These are phyloP conservation scores for Chaetogeoica ovagalla DNA, from an alignment of 2,888 invertebrate species.

Conservation along the genomic window DNA sequence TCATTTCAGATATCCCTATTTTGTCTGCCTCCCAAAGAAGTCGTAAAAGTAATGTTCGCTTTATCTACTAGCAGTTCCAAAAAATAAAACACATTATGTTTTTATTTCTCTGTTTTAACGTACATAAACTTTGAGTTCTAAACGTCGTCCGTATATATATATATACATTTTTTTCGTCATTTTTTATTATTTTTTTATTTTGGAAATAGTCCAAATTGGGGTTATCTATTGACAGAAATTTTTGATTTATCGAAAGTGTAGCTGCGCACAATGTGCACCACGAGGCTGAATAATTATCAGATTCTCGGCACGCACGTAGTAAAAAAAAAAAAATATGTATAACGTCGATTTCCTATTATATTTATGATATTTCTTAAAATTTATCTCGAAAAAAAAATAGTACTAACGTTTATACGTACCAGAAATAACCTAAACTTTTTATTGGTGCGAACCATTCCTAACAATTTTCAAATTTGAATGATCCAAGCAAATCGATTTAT, in stretches of 20 bases:
- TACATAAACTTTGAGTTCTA: slow-evolving; percentile 21
- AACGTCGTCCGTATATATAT: not conserved
- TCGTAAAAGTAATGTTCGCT: slow-evolving; percentile 40
- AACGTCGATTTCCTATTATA: no score
- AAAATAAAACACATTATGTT: slow-evolving; percentile 11
- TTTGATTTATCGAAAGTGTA: not conserved
- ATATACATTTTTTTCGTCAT: not conserved
- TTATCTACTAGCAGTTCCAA: slow-evolving; percentile 25
- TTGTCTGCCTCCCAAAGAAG: slow-evolving; percentile 18
- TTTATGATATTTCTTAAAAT: no score
- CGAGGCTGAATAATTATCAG: not conserved
- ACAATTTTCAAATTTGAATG: no score
- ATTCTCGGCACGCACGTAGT: not conserved
- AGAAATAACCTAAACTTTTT: no score
- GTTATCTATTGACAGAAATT: slow-evolving; percentile 12
- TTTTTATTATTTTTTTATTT: slow-evolving; percentile 35
- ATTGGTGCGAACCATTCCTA: no score
- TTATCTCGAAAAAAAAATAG: no score
- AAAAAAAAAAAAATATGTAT: not conserved
- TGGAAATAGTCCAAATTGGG: slow-evolving; percentile 17
- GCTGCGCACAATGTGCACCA: not conserved
- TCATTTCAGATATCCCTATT: slow-evolving; percentile 42
- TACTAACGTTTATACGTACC: no score
- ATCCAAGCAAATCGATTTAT: no score
- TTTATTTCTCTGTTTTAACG: slow-evolving; percentile 41